Base-by-base conservation (phyloP, 2,888 invertebrate species). In the Lasiommata megera region DNA sequence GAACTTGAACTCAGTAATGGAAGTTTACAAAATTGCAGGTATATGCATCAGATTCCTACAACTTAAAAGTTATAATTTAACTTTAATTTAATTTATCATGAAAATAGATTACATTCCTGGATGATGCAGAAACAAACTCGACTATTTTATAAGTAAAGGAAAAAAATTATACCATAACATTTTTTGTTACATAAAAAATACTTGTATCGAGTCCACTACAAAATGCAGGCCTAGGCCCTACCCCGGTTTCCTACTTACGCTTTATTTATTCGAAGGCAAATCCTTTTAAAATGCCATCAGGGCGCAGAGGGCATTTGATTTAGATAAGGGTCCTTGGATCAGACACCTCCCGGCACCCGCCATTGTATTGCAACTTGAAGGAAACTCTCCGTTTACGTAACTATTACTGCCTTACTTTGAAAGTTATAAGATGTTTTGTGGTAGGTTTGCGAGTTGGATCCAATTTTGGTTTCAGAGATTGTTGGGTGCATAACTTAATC, bases 281-380 rank as follows among this genome's bases (percentile, higher is more conserved):
- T 63, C 65, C 64, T 57, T 65, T 60, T 62, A 60, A 66, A 68
- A 66, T 50, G 56, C 60, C 58, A 60, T 38, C 36, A 23, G 54
- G 56, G 54, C 60, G 40, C 51, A 55, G 50, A 61, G 64, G 65
- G 64, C 60, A 60, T 69, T 67, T 67, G 67, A 69, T 69, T 66
- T 63, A 68, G 69, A 70, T 68, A 67, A 67, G 67, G 60, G 55
- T 47, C 63, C 66, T 60, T 28, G 60, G 56, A 62, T 58, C 54
- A 59, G 56, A 56, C 58, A 56, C 54, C 62, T 43, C 36, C 54
- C 43, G 40, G 44, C 37, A 34, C 36, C 29, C 52, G 29, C 16
- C 31, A 16, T 44, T 29, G 46, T 46, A 46, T 31, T 31, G 46
- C 16, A 6, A 31, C 9, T 31, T 46, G 44, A 3, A 46, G 23